Conservation (phyloP, 1,140 invertebrate species). For the Idris sp. region DNA sequence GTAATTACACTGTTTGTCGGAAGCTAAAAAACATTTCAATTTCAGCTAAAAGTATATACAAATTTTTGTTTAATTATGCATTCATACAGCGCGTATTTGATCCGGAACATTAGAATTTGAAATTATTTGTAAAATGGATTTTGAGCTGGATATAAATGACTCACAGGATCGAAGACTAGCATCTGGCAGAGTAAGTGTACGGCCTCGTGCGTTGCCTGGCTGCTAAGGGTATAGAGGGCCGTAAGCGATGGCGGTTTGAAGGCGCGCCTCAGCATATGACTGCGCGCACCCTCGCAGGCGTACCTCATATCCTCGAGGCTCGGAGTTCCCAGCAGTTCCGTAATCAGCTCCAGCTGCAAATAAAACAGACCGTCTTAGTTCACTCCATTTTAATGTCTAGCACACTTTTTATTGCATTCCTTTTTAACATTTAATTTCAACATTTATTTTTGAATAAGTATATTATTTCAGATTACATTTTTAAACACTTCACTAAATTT, state of each 20-base stretch:
- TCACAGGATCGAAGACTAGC: conserved; percentile 98
- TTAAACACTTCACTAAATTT: too few species aligned
- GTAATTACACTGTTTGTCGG: too few species aligned
- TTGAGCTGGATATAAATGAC: conserved; percentile 68
- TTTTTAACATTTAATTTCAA: too few species aligned
- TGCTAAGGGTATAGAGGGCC: conserved; percentile 93
- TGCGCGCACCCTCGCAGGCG: conserved; percentile 96
- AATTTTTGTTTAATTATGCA: too few species aligned
- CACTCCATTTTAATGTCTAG: conserved; percentile 12
- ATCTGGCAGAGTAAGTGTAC: conserved; percentile 98
- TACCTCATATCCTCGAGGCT: conserved; percentile 96
- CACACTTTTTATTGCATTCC: too few species aligned
- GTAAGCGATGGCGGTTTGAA: conserved; percentile 93
- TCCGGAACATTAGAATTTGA: too few species aligned
- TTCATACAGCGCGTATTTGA: too few species aligned
- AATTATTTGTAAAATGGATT: conserved; percentile 18
- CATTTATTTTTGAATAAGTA: too few species aligned
- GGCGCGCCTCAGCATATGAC: conserved; percentile 93
- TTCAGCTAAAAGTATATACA: too few species aligned
- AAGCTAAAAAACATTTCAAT: too few species aligned
- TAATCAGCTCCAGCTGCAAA: conserved; percentile 95
- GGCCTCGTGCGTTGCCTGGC: conserved; percentile 96
- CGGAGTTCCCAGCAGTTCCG: conserved; percentile 97
- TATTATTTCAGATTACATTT: too few species aligned
- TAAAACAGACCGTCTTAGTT: conserved; percentile 20